Conservation (phyloP, 2,113 vertebrate species). For the Antennarius striatus region DNA sequence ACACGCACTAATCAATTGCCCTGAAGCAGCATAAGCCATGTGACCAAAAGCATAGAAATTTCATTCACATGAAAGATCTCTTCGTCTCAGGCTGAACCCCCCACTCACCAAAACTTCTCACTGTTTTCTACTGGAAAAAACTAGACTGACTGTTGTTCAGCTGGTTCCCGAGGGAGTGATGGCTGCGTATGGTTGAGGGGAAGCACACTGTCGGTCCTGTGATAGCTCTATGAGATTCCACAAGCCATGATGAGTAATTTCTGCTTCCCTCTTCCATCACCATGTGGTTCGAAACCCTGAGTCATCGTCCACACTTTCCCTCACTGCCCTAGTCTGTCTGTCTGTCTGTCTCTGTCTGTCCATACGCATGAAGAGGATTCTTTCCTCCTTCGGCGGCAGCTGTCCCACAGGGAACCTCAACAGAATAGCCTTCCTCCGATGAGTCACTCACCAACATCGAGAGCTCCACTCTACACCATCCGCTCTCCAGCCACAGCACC, state of each 20-base stretch:
- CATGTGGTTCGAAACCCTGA: constrained; percentile 84
- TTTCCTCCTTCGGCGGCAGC: constrained; percentile 45
- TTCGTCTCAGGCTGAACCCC: constrained; percentile 17
- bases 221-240: constrained; percentile 88
- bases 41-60: not conserved
- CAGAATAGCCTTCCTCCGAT: constrained; percentile 61
- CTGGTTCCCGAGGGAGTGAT: constrained; percentile 36
- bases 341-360: constrained; percentile 27
- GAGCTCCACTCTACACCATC: constrained; percentile 50
- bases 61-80: not conserved
- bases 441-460: constrained; percentile 67
- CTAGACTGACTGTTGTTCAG: constrained; percentile 10
- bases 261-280: constrained; percentile 77
- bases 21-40: too few relatives aligned
- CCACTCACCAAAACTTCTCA: constrained; percentile 9
- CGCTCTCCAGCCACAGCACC: constrained; percentile 52
- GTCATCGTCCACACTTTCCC: constrained; percentile 81
- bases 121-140: constrained; percentile 21
- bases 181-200: constrained; percentile 38
- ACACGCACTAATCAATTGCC: not conserved
- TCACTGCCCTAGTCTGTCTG: constrained; percentile 42
- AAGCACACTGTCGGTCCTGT: constrained; percentile 85
- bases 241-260: constrained; percentile 89
- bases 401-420: constrained; percentile 59
- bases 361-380: constrained; percentile 44